A percentile compares a stretch with the other conserved stretches of the same genome.
Evolutionary conservation across 2,797 vertebrate species (phyloP).

Genomic region (Cryptoprocta ferox): DNA sequence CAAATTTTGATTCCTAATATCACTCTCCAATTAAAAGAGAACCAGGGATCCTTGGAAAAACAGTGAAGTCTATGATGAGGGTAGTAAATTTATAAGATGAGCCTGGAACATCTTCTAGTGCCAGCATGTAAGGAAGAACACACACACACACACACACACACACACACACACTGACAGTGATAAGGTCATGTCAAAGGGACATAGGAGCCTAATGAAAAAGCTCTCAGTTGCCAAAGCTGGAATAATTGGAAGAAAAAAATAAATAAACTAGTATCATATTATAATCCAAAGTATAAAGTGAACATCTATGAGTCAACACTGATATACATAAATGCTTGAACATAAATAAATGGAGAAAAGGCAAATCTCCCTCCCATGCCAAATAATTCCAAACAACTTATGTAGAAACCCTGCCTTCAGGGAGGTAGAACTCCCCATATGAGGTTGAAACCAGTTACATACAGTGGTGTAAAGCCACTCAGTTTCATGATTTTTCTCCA

Average conservation of each 20-base stretch:
- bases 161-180: neutral
- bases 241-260: neutral
- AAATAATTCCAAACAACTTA: conserved; percentile 21
- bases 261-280: neutral
- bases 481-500: neutral
- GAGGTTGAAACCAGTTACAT: neutral
- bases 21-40: neutral
- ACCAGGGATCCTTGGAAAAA: neutral
- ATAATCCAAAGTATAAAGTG: conserved; percentile 7
- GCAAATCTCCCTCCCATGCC: neutral
- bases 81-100: neutral
- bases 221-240: neutral
- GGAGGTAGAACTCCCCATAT: neutral
- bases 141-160: neutral
- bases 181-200: neutral
- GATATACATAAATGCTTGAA: neutral
- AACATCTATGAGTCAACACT: neutral
- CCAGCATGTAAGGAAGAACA: neutral
- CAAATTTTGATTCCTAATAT: neutral
- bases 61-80: neutral
- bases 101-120: neutral
- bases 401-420: neutral
- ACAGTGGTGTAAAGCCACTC: neutral
- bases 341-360: neutral
- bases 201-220: neutral